Evolutionary conservation across 2,113 vertebrate species (phyloP).

Genomic region (Suncus etruscus): DNA sequence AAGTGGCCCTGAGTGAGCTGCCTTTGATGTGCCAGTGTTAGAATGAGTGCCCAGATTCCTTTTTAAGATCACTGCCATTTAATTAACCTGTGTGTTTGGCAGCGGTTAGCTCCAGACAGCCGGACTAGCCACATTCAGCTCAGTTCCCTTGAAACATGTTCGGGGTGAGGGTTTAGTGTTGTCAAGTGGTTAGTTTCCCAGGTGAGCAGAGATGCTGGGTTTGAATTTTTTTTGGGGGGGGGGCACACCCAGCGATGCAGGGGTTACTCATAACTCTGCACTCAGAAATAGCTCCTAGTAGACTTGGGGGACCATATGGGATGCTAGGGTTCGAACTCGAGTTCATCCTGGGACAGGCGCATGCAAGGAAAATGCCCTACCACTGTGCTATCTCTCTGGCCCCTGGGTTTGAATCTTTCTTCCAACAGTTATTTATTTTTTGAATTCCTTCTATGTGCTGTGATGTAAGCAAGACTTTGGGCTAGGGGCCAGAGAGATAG

Average conservation of each 20-base stretch:
- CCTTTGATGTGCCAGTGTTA: constrained; percentile 58
- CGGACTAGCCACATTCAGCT: neutral
- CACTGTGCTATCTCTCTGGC: too few species aligned
- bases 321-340: too few species aligned
- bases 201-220: neutral
- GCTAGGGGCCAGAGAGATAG: too few species aligned
- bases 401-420: neutral
- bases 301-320: too few species aligned
- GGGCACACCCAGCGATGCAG: too few species aligned
- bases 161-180: neutral
- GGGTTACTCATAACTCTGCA: too few species aligned
- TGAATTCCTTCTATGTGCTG: neutral
- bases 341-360: too few species aligned
- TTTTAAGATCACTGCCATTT: constrained; percentile 60
- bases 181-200: neutral
- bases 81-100: constrained; percentile 66
- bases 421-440: neutral
- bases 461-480: neutral
- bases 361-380: too few species aligned
- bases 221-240: neutral
- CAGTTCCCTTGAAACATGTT: neutral
- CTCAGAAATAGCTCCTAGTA: too few species aligned
- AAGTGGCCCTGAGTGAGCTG: neutral
- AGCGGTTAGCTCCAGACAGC: constrained; percentile 37
- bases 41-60: neutral